Conservation (phyloP, 2,113 vertebrate species). For the Pandion haliaetus region DNA sequence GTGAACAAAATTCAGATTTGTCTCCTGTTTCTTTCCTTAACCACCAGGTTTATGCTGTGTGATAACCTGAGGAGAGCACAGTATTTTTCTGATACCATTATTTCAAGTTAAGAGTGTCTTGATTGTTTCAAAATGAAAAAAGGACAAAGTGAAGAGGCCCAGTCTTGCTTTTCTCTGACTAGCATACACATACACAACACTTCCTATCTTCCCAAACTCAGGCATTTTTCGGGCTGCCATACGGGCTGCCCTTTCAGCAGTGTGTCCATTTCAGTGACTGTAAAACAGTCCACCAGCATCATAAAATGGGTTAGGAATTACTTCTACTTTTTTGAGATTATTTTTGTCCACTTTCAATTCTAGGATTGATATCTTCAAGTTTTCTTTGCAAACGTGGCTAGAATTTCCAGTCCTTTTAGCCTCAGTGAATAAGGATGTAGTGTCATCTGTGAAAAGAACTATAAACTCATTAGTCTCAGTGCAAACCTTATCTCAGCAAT, state of each 20-base stretch:
- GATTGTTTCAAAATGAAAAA: neutral
- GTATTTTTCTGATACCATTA: neutral
- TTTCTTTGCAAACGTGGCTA: neutral
- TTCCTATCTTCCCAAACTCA: neutral
- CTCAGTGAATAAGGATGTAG: neutral
- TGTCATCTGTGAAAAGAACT: neutral
- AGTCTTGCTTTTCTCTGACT: neutral
- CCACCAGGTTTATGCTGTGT: neutral
- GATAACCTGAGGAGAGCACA: neutral
- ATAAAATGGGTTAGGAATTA: neutral
- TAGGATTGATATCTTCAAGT: neutral
- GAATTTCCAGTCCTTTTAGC: neutral
- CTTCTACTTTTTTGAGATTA: neutral
- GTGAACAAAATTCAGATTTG: neutral
- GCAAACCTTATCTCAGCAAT: neutral
- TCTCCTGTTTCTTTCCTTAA: neutral
- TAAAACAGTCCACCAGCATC: neutral
- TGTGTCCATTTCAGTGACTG: neutral
- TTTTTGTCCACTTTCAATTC: neutral
- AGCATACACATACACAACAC: neutral
- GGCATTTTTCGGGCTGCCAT: neutral
- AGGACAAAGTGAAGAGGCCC: neutral
- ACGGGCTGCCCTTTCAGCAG: neutral
- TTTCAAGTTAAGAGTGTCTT: neutral
- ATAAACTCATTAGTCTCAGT: neutral